Percentiles rank a stretch among this genome's conserved stretches.
phyloP scores from a whole-genome alignment of 2,797 vertebrate genomes.

The Pantherophis alleghaniensis region DNA sequence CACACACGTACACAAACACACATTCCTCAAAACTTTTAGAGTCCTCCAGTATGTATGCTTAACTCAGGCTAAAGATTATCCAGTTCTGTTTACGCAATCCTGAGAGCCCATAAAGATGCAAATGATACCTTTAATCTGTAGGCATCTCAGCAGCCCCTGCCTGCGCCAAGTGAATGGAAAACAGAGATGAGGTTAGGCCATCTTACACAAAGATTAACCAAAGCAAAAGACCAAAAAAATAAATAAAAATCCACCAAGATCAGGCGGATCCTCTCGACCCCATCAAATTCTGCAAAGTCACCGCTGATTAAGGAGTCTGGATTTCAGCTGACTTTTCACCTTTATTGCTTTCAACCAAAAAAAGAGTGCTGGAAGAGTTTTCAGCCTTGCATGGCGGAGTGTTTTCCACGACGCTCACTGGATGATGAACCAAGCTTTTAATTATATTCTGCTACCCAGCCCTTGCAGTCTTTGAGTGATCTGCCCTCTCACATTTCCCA shows the following conservation, averaged over 20 bases:
- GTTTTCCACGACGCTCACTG: background rate
- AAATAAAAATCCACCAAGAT: no score
- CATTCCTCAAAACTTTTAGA: slow-evolving; percentile 26
- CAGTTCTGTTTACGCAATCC: background rate
- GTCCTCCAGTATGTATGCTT: slow-evolving; percentile 29
- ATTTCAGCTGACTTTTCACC: background rate
- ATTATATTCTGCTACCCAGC: background rate
- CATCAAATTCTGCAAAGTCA: background rate
- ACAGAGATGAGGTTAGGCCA: background rate
- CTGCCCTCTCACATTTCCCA: background rate
- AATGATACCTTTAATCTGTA: slow-evolving; percentile 46
- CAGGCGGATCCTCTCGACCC: background rate
- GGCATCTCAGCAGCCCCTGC: background rate
- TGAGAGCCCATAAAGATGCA: slow-evolving; percentile 49
- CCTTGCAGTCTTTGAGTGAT: fast-evolving
- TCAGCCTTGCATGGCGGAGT: background rate
- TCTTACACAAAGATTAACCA: slow-evolving; percentile 10
- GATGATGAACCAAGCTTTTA: slow-evolving; percentile 11
- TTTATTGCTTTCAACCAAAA: background rate
- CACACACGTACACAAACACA: no score
- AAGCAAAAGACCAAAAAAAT: background rate
- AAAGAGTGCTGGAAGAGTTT: background rate
- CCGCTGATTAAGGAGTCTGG: background rate
- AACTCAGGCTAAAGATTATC: slow-evolving; percentile 30
- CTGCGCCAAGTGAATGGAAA: slow-evolving; percentile 31